Base-by-base conservation (phyloP, 2,113 vertebrate species). In the Xenotilapia longispinis region DNA sequence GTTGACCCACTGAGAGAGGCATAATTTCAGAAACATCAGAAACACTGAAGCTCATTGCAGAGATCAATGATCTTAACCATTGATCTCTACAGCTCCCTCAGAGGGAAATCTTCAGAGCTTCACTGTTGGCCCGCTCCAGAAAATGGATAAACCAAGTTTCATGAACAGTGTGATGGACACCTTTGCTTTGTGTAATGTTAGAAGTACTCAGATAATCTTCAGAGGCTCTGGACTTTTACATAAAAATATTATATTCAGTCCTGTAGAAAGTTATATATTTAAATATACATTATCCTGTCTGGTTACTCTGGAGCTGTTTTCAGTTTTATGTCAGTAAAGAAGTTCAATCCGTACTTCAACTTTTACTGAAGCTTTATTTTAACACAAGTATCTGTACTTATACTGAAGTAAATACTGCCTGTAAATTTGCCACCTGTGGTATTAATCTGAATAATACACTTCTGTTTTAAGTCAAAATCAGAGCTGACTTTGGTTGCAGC, bases 251-350 rank as follows among this genome's bases (percentile, higher is more conserved):
- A 36, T 19, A 36, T 63, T 36, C 0, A 63, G 58, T 63, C 31
- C 31, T 36, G 58, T 63, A 36, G 31, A 63, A 63, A 63, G 58
- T 63, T 63, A 63, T 36, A 63, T 31, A 60, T 60, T 60, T 60
- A 31, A 31, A 58, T 58, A 31, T 63, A 36, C 9, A 0, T 36
- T 36, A n/a, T 36, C 58, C 0, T 36, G 28, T 63, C 58, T 63
- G 58, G 58, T 63, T 63, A 33, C 15, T 63, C 28, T 63, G 9
- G 31, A 63, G 31, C 58, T 63, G 0, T 63, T 63, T 63, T n/a
- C 6, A 38, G 60, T n/a, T 65, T 65, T 65, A 65, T 65, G 60
- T 65, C 17, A 7, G 31, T 65, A 65, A 65, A 38, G 4, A 65
- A 38, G 31, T 65, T 65, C 17, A n/a, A 65, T 1, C 31, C 1